Evolutionary conservation across 1,140 invertebrate species (phyloP), one percentile per base, ranked within the genome.

Genomic region (Camponotus pennsylvanicus): DNA sequence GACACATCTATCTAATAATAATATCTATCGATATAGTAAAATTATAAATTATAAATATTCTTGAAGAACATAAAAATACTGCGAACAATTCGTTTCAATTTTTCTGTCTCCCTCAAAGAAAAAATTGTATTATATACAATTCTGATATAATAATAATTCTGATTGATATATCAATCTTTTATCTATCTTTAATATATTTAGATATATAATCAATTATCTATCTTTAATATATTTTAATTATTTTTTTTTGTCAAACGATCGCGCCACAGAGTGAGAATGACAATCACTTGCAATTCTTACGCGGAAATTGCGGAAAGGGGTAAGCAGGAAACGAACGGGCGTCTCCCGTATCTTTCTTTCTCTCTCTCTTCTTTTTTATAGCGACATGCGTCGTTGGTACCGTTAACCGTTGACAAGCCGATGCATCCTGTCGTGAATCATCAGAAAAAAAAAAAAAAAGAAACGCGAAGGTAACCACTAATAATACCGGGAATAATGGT

Each of bases 351-450:
- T 40, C 40, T 67, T 49, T 21, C 21, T 21, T 57, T 52, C 27
- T 32, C 11, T 32, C 45, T 27, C 64, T 45, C 40, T 11, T 40
- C 3, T 52, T 52, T 40, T 67, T 69, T 64, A 77, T 49, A 79
- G 59, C 59, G 75, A 75, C 59, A 37, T 66, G 59, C 77, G 52
- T 83, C 52, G 79, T 63, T 40, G 15, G 64, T 89, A 86, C 87
- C 84, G 84, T 88, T 89, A 89, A 11, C 27, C 59, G 85, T 87
- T 87, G 78, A 89, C 78, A 86, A 89, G 70, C 59, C 79, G 45
- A 89, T 84, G 85, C 73, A 87, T 90, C 78, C 85, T 82, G 78
- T 61, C 42, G 83, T 57, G 88, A 89, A 86, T 76, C 87, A 86
- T 37, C 13, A 42, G 27, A 75, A 37, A 15, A 21, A 49, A 27